Conservation (phyloP, 2,113 vertebrate genomes). For the Caranx ignobilis region DNA sequence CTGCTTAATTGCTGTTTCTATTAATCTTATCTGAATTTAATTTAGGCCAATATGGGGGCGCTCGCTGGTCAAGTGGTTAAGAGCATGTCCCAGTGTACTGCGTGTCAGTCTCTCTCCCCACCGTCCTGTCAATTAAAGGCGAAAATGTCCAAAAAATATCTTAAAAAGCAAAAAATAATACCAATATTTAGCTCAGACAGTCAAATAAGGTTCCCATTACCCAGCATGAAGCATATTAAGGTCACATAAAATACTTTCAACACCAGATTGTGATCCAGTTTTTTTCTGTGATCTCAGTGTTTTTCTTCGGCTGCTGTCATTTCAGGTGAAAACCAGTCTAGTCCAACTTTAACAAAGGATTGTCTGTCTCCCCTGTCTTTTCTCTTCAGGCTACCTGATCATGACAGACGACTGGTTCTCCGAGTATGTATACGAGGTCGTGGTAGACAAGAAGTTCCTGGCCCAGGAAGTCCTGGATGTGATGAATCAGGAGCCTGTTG, state of each 20-base stretch:
- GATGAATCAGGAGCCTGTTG: slow-evolving; percentile 89
- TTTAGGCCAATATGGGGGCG: too few species aligned
- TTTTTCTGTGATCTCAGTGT: too few species aligned
- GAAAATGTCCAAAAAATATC: too few species aligned
- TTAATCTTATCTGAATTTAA: too few species aligned
- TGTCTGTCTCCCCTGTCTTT: neutral
- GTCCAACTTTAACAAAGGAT: neutral
- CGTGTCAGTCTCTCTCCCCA: too few species aligned
- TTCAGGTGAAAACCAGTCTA: neutral
- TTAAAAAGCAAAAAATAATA: too few species aligned
- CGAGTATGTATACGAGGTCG: slow-evolving; percentile 96
- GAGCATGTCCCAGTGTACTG: too few species aligned
- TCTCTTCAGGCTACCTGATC: slow-evolving; percentile 92
- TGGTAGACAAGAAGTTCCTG: slow-evolving; percentile 93
- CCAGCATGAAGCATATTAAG: neutral
- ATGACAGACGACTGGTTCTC: slow-evolving; percentile 99
- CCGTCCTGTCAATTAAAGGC: too few species aligned
- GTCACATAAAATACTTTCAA: neutral
- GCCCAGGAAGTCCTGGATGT: slow-evolving; percentile 89
- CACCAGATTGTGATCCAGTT: neutral
- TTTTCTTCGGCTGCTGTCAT: neutral
- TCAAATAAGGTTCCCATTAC: neutral
- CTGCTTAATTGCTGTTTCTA: too few species aligned
- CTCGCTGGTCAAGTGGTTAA: too few species aligned
- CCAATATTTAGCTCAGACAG: too few species aligned